These are phyloP conservation scores for Opisthocomus hoazin DNA, from an alignment of 2,113 vertebrate species.

Conservation along the genomic window DNA sequence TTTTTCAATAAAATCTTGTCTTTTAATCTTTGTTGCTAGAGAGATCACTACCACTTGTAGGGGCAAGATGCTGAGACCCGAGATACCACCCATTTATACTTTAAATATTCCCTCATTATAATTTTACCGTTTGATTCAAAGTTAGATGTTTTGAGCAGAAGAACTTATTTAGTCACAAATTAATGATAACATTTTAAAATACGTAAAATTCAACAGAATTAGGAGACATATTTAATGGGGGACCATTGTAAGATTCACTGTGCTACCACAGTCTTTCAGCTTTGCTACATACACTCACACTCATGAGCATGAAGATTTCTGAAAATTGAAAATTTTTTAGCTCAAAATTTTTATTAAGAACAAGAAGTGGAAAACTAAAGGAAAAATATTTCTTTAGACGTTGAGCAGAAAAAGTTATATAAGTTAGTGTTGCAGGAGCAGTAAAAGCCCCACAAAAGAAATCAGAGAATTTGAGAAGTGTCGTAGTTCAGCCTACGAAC, in stretches of 20 bases:
- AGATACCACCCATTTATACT: background rate
- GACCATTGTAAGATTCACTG: background rate
- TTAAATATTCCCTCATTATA: background rate
- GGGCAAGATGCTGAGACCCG: background rate
- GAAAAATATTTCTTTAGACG: background rate
- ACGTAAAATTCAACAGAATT: background rate
- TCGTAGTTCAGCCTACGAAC: background rate
- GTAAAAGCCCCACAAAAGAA: background rate
- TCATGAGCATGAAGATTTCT: background rate
- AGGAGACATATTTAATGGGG: background rate
- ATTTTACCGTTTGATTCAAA: background rate
- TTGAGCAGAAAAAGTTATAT: background rate
- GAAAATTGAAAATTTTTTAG: background rate
- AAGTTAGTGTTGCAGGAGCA: background rate
- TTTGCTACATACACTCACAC: background rate
- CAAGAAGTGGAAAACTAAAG: background rate
- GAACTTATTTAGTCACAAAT: background rate
- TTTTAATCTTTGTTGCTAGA: background rate
- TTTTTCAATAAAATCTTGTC: background rate
- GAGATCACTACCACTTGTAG: background rate
- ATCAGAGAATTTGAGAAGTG: background rate
- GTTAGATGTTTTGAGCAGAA: background rate
- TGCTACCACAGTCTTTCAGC: background rate
- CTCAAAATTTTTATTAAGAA: background rate
- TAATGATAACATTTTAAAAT: background rate